Conservation (phyloP, 2,113 vertebrate genomes). For the Porphyrio hochstetteri region DNA sequence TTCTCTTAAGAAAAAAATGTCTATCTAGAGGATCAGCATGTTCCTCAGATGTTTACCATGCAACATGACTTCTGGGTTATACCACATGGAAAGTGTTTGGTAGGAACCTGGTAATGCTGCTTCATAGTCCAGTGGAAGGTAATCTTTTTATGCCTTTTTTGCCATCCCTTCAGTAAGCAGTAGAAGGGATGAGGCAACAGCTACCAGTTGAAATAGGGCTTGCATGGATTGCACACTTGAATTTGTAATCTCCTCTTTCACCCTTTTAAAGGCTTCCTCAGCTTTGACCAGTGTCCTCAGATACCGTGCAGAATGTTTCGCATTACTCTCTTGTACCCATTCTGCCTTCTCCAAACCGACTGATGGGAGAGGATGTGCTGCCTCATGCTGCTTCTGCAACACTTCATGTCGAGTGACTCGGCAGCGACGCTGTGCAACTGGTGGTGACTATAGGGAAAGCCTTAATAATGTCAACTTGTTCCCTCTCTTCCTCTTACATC, state of each 20-base stretch:
- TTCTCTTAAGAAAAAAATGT: not conserved
- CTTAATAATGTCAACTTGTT: not conserved
- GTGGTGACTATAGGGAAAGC: not conserved
- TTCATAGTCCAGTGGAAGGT: not conserved
- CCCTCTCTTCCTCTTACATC: not conserved
- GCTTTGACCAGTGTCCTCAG: not conserved
- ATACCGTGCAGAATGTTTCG: not conserved
- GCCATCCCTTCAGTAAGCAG: not conserved
- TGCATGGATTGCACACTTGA: accelerated
- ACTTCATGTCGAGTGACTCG: not conserved
- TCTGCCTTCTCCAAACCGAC: not conserved
- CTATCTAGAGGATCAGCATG: not conserved
- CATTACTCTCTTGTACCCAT: not conserved
- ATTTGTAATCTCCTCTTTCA: not conserved
- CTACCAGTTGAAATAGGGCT: not conserved
- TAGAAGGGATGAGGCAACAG: not conserved
- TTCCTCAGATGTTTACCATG: not conserved
- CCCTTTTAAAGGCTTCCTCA: not conserved
- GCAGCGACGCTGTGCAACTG: not conserved
- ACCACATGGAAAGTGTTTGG: not conserved
- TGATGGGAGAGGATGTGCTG: not conserved
- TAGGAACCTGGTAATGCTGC: not conserved
- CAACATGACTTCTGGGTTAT: not conserved
- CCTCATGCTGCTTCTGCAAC: not conserved
- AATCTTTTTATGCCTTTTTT: not conserved